These are phyloP conservation scores for Xiphophorus hellerii DNA, from an alignment of 2,113 vertebrate species.

Conservation along the genomic window DNA sequence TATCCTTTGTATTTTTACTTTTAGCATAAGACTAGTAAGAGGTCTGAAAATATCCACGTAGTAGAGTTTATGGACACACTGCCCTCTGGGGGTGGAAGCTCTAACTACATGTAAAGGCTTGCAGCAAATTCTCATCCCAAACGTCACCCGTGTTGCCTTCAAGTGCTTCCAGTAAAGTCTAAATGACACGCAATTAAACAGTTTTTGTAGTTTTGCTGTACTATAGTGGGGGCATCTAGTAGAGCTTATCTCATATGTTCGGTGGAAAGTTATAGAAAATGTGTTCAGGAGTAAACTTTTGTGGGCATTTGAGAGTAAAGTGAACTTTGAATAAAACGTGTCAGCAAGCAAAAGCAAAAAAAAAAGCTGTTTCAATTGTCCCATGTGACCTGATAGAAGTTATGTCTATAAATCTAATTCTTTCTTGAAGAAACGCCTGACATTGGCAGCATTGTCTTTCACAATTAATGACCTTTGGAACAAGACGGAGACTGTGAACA, in stretches of 20 bases:
- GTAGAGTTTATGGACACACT: background rate
- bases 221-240: background rate
- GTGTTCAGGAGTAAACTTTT: background rate
- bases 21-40: no score
- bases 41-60: background rate
- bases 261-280: no score
- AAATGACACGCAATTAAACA: background rate
- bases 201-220: no score
- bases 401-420: no score
- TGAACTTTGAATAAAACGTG: background rate
- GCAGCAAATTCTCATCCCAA: background rate
- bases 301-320: background rate
- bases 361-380: no score
- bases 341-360: background rate
- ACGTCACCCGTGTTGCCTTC: constrained; percentile 23
- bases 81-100: constrained; percentile 14
- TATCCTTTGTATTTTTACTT: background rate
- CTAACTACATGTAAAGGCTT: background rate
- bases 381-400: no score
- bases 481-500: no score
- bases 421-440: no score
- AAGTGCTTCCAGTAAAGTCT: background rate
- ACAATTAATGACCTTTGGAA: no score
- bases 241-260: background rate
- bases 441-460: no score